Percentiles rank a stretch among this genome's conserved stretches.
phyloP scores from a whole-genome alignment of 2,888 invertebrate species.

The Lottia gigantea region DNA sequence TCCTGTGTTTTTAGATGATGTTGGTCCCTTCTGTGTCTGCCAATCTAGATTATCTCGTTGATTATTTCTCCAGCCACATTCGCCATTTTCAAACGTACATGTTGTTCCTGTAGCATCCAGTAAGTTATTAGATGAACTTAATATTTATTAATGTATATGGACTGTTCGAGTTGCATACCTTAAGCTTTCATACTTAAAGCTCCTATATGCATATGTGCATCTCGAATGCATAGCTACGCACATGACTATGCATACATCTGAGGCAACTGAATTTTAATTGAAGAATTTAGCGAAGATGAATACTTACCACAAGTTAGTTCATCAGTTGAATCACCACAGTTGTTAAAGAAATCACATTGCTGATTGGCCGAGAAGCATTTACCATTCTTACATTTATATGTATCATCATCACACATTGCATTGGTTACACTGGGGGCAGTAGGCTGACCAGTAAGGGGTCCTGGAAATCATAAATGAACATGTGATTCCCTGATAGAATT shows the following conservation, averaged over 20 bases:
- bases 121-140: no score
- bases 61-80: constrained; percentile 53
- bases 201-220: no score
- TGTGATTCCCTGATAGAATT: no score
- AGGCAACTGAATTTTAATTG: no score
- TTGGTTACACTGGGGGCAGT: constrained; percentile 39
- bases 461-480: no score
- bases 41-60: constrained; percentile 48
- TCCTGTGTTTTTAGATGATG: constrained; percentile 37
- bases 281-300: no score
- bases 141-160: no score
- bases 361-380: constrained; percentile 42
- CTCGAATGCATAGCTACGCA: no score
- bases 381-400: constrained; percentile 37
- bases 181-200: no score
- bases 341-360: constrained; percentile 52
- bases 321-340: constrained; percentile 54
- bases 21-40: constrained; percentile 33
- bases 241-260: no score
- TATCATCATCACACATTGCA: constrained; percentile 39
- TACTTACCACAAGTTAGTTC: constrained; percentile 49
- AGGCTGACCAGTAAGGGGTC: constrained; percentile 39
- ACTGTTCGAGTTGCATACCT: no score
- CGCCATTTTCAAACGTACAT: constrained; percentile 48
- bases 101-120: constrained; percentile 36